phyloP scores from a whole-genome alignment of 2,888 invertebrate species.

The Dusona sp. region DNA sequence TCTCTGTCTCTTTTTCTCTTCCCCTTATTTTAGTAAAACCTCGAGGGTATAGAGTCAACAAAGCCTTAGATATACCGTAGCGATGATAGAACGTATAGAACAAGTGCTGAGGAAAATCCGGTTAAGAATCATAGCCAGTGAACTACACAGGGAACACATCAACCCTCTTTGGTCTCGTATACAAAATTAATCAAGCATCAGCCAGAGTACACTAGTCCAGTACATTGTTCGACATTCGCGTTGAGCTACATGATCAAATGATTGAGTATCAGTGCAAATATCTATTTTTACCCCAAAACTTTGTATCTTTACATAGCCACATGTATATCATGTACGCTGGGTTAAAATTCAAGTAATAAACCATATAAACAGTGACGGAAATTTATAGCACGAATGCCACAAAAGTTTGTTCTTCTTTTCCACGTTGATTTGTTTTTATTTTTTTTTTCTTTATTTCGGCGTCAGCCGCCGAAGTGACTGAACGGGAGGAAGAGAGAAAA shows the following conservation, averaged over 20 bases:
- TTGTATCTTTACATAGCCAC: background rate
- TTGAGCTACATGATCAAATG: slow-evolving; percentile 7
- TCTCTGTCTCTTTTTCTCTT: slow-evolving; percentile 12
- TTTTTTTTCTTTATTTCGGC: too few relatives aligned
- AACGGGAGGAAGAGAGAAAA: too few relatives aligned
- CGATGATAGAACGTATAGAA: slow-evolving; percentile 10
- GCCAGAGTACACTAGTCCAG: slow-evolving; percentile 61
- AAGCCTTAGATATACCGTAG: background rate
- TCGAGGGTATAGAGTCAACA: slow-evolving; percentile 12
- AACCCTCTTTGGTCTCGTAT: slow-evolving; percentile 34
- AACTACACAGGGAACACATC: background rate
- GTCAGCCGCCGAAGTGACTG: too few relatives aligned
- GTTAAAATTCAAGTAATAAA: background rate
- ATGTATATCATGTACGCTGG: background rate
- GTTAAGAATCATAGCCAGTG: slow-evolving; percentile 2
- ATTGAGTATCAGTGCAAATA: slow-evolving; percentile 48
- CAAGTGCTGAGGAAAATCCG: background rate
- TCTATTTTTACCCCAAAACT: background rate
- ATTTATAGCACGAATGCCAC: too few relatives aligned
- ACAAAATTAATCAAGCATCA: slow-evolving; percentile 76
- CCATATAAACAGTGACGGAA: background rate
- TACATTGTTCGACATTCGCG: slow-evolving; percentile 64
- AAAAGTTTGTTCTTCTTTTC: too few relatives aligned
- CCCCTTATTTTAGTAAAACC: slow-evolving; percentile 7
- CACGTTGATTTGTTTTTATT: too few relatives aligned